A percentile compares a stretch with the other conserved stretches of the same genome.
Evolutionary conservation across 2,888 invertebrate genomes (phyloP).

Genomic region (Lobophora halterata): DNA sequence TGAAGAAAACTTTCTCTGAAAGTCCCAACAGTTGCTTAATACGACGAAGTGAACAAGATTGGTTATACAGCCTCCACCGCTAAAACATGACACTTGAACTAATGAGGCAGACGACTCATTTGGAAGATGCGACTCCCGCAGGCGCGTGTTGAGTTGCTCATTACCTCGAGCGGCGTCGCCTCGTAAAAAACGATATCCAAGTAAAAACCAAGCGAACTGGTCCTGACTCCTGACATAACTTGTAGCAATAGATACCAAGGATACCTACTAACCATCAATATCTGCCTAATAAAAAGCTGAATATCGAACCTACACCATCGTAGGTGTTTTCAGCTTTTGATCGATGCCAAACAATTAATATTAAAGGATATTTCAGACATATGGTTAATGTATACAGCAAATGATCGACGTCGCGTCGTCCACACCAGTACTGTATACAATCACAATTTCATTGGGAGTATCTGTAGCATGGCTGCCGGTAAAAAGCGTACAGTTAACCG

Average conservation of each 20-base stretch:
- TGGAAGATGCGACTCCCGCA: constrained; percentile 26
- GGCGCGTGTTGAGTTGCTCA: constrained; percentile 41
- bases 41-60: no score
- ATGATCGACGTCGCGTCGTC: constrained; percentile 25
- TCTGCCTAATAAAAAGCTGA: no score
- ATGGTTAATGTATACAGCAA: constrained; percentile 55
- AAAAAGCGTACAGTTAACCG: constrained; percentile 17
- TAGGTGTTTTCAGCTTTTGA: no score
- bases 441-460: constrained; percentile 16
- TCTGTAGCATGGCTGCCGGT: constrained; percentile 12
- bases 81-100: constrained; percentile 15
- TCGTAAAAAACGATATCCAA: constrained; percentile 52
- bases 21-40: no score
- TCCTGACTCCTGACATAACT: constrained; percentile 27
- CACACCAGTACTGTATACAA: constrained; percentile 9
- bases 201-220: constrained; percentile 50
- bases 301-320: not conserved
- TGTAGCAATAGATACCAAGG: constrained; percentile 8
- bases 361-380: no score
- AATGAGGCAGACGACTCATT: constrained; percentile 28
- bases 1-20: no score
- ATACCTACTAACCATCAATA: constrained; percentile 3
- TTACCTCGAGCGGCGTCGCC: constrained; percentile 34
- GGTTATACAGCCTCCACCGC: no score
- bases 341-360: no score